Conservation (phyloP, 2,113 vertebrate genomes). For the Ariopsis seemanni region DNA sequence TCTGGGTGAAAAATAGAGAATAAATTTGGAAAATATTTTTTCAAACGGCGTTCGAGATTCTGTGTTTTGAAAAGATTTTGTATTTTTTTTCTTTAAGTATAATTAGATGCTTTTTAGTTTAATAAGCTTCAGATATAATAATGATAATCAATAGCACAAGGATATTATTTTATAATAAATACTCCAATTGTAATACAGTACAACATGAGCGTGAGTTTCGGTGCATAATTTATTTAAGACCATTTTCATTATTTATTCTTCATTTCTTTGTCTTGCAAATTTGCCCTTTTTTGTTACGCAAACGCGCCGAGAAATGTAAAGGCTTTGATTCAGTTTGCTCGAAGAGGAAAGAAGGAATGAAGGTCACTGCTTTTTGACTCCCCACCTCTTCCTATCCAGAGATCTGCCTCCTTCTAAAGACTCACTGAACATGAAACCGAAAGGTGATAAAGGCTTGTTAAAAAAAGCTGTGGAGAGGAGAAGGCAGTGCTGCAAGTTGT, state of each 20-base stretch:
- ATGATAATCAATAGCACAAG: background rate
- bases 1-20: background rate
- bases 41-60: no score
- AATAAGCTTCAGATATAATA: background rate
- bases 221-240: background rate
- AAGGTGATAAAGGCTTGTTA: conserved; percentile 39
- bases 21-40: no score
- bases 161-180: background rate
- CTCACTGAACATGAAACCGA: conserved; percentile 35
- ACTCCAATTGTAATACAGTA: background rate
- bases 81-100: no score
- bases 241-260: background rate
- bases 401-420: conserved; percentile 34
- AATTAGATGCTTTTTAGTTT: no score
- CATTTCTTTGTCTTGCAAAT: conserved; percentile 9
- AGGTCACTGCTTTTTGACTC: conserved; percentile 21
- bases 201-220: background rate
- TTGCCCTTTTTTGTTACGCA: background rate
- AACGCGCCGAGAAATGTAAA: background rate
- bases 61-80: no score
- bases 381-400: conserved; percentile 29
- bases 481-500: conserved; percentile 45
- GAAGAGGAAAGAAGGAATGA: conserved; percentile 22
- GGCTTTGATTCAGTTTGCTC: conserved; percentile 38
- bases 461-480: conserved; percentile 32